Evolutionary conservation across 2,797 vertebrate genomes (phyloP), one percentile per base, ranked within the genome.

Genomic region (Sciurus vulgaris): DNA sequence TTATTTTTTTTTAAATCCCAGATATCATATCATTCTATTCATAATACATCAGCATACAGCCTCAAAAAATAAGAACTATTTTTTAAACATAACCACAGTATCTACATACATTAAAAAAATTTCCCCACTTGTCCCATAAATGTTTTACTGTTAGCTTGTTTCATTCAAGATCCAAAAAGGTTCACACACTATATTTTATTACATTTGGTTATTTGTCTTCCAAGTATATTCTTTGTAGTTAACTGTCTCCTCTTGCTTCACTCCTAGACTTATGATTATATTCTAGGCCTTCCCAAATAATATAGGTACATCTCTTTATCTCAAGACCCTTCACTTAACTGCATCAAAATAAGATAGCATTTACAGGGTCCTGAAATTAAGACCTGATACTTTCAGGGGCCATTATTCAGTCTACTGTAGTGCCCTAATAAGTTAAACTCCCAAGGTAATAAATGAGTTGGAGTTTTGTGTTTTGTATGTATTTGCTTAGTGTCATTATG

Each of bases 91-190:
- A 77, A 76, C 5, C 24, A 82, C 47, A 65, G 33, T 51, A 86
- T 85, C 18, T 72, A 63, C 63, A 63, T 44, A 33, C 18, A 54
- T 83, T 33, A 54, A 67, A 73, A 79, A 91, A 44, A 93, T 73
- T 49, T 81, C 33, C 26, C 47, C 6, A 90, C 22, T 74, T 67
- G 26, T 59, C 33, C 67, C 47, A 67, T 44, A 20, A 86, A 81
- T 15, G 22, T 73, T 51, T 51, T 76, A 83, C 13, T 61, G 61
- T 69, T 76, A 49, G 35, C 17, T 33, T 86, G 56, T 76, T 65
- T 90, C 41, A 87, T 54, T 76, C 61, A 83, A 38, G 41, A 86
- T 59, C n/a, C 91, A 76, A 86, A 79, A 86, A 82, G n/a, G 47
- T 86, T 30, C 76, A 69, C 20, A 69, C 2, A 38, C 2, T 90